Percentiles rank a stretch among this genome's conserved stretches.
Conservation (phyloP, 2,888 invertebrate species). For the Mesorhabditis spiculigera region DNA sequence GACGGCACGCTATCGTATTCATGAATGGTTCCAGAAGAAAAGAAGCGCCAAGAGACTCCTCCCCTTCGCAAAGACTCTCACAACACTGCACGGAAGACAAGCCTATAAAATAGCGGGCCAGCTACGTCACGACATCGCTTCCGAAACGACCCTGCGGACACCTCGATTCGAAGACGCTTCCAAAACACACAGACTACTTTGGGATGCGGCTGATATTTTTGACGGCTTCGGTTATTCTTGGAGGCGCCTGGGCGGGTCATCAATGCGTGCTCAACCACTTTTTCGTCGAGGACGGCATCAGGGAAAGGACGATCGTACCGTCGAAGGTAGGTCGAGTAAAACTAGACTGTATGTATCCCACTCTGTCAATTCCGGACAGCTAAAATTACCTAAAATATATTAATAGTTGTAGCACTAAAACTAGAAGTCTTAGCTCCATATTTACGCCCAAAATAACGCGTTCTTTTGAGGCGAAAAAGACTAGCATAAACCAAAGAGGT, state of each 20-base stretch:
- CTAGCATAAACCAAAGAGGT: no score
- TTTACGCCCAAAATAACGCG: no score
- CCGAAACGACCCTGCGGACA: no score
- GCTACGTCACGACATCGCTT: background rate
- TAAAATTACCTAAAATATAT: no score
- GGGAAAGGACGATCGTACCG: background rate
- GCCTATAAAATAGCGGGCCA: background rate
- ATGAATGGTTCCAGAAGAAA: background rate
- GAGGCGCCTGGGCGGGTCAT: background rate
- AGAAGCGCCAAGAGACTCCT: background rate
- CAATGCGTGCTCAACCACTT: background rate
- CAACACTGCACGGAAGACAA: background rate
- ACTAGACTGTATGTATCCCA: no score
- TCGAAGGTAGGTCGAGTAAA: background rate
- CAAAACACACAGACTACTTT: no score
- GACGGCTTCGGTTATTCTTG: background rate
- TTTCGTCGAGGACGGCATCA: background rate
- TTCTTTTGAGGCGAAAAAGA: no score
- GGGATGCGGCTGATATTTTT: background rate
- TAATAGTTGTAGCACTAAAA: no score
- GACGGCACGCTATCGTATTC: slow-evolving; percentile 3
- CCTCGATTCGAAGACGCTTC: no score
- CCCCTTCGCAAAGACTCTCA: no score
- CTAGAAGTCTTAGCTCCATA: no score
- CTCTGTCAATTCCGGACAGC: no score